These are phyloP conservation scores for Siniperca scherzeri DNA, from an alignment of 2,797 vertebrate species.

Conservation along the genomic window DNA sequence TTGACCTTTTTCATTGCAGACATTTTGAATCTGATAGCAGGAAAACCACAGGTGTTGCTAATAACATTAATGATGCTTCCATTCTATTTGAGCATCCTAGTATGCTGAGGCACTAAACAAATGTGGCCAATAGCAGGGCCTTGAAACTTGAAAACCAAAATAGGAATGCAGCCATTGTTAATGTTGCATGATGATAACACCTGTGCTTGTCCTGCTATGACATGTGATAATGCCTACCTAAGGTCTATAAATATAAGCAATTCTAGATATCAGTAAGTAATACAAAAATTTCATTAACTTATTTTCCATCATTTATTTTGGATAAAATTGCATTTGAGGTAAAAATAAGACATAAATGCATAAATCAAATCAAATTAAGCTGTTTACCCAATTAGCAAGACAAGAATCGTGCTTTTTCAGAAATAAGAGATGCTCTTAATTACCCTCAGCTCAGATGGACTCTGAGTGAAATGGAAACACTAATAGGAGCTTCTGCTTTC, in stretches of 20 bases:
- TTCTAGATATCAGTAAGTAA: neutral
- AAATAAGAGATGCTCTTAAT: constrained; percentile 56
- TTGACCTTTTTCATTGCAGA: neutral
- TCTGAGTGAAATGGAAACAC: constrained; percentile 54
- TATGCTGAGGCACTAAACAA: neutral
- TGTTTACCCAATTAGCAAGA: constrained; percentile 34
- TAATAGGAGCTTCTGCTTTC: constrained; percentile 57
- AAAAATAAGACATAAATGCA: neutral
- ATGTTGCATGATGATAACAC: neutral
- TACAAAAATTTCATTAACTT: neutral
- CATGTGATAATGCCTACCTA: neutral
- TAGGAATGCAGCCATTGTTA: neutral
- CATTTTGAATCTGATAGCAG: neutral
- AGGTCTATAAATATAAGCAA: neutral
- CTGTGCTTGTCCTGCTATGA: neutral
- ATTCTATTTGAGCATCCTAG: neutral
- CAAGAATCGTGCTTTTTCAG: constrained; percentile 18
- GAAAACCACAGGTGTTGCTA: neutral
- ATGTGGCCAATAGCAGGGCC: neutral
- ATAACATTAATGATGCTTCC: neutral
- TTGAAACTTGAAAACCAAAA: neutral
- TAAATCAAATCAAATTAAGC: constrained; percentile 27
- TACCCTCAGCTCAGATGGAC: constrained; percentile 53
- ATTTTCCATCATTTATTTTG: neutral
- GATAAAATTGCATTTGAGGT: constrained; percentile 1